phyloP scores from a whole-genome alignment of 30 jellyfish, hydroid and myxozoan genomes.

The Aurelia coerulea region DNA sequence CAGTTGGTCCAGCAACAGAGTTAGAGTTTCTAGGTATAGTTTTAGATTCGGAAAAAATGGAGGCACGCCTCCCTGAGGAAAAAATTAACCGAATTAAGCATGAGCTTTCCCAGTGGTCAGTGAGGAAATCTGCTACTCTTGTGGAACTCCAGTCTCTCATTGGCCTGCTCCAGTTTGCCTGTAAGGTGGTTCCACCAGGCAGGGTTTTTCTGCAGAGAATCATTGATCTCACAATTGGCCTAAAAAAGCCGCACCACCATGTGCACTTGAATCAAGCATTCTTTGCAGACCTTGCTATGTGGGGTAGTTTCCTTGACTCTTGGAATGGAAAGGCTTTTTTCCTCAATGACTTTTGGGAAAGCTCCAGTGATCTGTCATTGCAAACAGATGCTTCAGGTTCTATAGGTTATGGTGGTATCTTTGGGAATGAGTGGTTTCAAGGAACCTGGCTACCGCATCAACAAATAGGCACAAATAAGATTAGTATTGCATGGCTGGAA shows the following conservation, averaged over 20 bases:
- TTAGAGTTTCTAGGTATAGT: constrained; percentile 54
- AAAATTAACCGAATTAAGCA: constrained; percentile 38
- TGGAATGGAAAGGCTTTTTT: constrained; percentile 78
- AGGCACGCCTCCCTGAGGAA: constrained; percentile 50
- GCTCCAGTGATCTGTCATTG: neutral
- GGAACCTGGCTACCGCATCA: constrained; percentile 2
- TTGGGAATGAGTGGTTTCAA: too few relatives aligned
- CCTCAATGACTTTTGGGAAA: neutral
- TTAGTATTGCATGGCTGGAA: constrained; percentile 44
- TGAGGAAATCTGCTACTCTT: constrained; percentile 22
- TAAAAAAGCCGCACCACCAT: constrained; percentile 24
- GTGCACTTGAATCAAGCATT: constrained; percentile 40
- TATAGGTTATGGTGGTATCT: constrained; percentile 30
- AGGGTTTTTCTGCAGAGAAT: constrained; percentile 28
- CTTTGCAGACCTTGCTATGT: constrained; percentile 55
- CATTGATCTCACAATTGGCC: constrained; percentile 38
- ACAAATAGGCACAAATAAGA: neutral
- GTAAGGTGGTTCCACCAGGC: constrained; percentile 42
- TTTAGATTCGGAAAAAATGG: constrained; percentile 47
- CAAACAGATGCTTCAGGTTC: constrained; percentile 23
- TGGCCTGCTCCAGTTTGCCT: constrained; percentile 64
- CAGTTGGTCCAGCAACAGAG: constrained; percentile 66
- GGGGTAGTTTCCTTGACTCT: constrained; percentile 39
- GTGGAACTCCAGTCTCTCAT: constrained; percentile 56
- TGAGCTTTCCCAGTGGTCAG: neutral